A percentile compares a stretch with the other conserved stretches of the same genome.
Conservation (phyloP, 2,113 vertebrate species). For the Pao palembangensis region DNA sequence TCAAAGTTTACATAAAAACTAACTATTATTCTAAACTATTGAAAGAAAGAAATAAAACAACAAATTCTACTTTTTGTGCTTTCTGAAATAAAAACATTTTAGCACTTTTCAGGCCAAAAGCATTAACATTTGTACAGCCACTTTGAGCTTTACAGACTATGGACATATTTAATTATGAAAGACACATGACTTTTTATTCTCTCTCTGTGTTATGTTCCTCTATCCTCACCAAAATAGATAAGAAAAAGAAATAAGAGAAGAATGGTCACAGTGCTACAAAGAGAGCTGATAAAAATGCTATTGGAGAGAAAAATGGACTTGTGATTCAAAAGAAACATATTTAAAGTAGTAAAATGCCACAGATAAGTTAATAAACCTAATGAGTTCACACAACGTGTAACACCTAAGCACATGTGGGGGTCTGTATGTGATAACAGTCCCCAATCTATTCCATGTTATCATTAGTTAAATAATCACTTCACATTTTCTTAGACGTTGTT, state of each 20-base stretch:
- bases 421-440: not conserved
- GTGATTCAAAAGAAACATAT: no score
- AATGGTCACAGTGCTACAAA: not conserved
- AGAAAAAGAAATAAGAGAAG: not conserved
- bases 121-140: not conserved
- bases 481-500: conserved; percentile 16
- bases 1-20: no score
- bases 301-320: no score
- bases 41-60: no score
- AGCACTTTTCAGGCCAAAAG: no score
- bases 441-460: not conserved
- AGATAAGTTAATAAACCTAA: no score
- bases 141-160: not conserved
- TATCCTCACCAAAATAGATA: not conserved
- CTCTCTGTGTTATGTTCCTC: not conserved
- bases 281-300: not conserved
- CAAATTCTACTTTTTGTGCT: no score
- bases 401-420: no score
- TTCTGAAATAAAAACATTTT: not conserved
- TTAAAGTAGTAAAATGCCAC: no score
- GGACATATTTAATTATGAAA: not conserved
- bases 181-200: not conserved
- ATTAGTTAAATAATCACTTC: conserved; percentile 9
- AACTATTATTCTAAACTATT: no score
- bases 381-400: no score